Evolutionary conservation across 2,888 invertebrate species (phyloP).

Genomic region (Balanococcus diminutus): DNA sequence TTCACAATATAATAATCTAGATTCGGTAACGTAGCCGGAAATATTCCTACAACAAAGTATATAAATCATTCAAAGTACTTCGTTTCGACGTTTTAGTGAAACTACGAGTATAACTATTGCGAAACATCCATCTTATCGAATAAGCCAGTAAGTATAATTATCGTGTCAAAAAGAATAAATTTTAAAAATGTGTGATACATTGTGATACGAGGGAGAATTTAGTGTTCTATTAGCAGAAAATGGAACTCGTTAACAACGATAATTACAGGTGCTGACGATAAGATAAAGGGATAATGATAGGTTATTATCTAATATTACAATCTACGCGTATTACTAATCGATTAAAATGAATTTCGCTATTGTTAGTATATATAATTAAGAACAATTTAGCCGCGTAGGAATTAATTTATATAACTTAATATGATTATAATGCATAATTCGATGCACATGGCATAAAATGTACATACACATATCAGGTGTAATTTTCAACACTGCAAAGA

Average conservation of each 20-base stretch:
- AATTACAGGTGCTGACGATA: slow-evolving; percentile 37
- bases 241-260: slow-evolving; percentile 1
- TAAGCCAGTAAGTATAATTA: slow-evolving; percentile 19
- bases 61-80: not conserved
- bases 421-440: not conserved
- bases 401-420: slow-evolving; percentile 12
- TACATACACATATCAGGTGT: not conserved
- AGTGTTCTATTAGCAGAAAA: not conserved
- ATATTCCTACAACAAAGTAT: not conserved
- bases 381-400: slow-evolving; percentile 13
- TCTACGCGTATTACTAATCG: slow-evolving; percentile 24
- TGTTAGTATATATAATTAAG: not conserved
- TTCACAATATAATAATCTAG: not conserved
- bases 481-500: not conserved
- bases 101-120: not conserved
- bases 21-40: not conserved
- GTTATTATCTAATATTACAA: slow-evolving; percentile 25
- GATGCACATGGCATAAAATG: not conserved
- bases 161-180: not conserved
- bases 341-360: not conserved
- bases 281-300: slow-evolving; percentile 23
- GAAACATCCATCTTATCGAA: not conserved
- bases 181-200: slow-evolving; percentile 3
- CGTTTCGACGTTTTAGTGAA: not conserved
- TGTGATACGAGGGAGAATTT: not conserved